Evolutionary conservation across 2,113 vertebrate species (phyloP), one percentile per base, ranked within the genome.

Genomic region (Natator depressus): DNA sequence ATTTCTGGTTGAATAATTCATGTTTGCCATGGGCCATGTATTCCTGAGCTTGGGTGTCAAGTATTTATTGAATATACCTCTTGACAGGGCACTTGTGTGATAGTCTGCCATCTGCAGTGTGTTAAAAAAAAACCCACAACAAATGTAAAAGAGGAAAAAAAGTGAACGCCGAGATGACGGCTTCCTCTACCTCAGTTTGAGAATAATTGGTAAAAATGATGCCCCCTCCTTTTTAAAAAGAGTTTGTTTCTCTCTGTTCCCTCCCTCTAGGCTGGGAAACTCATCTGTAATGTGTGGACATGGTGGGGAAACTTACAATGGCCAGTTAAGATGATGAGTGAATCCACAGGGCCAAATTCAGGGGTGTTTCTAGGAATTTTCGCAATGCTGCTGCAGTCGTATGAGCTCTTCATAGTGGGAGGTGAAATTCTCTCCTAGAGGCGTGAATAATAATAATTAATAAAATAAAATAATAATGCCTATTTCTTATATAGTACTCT

Each of bases 1-100:
- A 98, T 98, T 98, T 97, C 96, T 93, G 91, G 88, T 94, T 98
- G 97, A 98, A 98, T 98, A 98, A 98, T 98, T 98, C 97, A 98
- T 98, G 97, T 97, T 98, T 98, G 98, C 98, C 97, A 98, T 91
- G 82, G 98, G 98, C 98, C 98, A 98, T 98, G 94, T 97, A 97
- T 98, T 98, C 98, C 95, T 98, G 96, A 97, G 97, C 98, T 97
- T 97, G 97, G 94, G 98, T 98, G 98, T 98, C 98, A 98, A 96
- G 96, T 97, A 97, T 97, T 98, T 98, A 97, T 97, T 82, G 97
- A 98, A 98, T 98, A 98, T 98, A 95, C 96, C 96, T 98, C 97
- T 96, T 98, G 98, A 98, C 98, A 98, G 96, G 94, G 94, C 93
- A 97, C 97, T 98, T 97, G 96, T 97, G 96, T 94, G 96, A 97